These are phyloP conservation scores for Agrochola macilenta DNA, from an alignment of 2,888 invertebrate genomes.

Conservation along the genomic window DNA sequence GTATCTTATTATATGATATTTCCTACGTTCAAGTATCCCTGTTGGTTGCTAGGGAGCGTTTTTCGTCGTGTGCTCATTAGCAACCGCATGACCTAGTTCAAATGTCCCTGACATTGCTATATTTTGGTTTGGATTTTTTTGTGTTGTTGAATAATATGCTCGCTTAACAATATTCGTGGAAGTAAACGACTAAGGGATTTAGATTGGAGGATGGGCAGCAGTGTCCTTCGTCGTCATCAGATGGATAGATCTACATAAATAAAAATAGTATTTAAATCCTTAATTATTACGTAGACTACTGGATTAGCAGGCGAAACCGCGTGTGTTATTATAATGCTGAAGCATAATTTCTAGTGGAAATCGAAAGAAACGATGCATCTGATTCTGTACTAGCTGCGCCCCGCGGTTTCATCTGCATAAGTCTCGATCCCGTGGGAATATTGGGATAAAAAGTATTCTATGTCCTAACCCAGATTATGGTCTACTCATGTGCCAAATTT, in stretches of 20 bases:
- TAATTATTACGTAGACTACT: neutral
- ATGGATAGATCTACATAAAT: neutral
- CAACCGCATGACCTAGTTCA: constrained; percentile 45
- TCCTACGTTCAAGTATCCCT: constrained; percentile 11
- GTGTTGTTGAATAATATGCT: neutral
- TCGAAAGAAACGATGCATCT: neutral
- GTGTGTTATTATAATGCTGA: neutral
- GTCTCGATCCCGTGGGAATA: too few species aligned
- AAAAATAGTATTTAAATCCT: neutral
- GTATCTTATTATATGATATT: constrained; percentile 29
- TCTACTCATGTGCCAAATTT: too few species aligned
- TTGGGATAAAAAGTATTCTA: too few species aligned
- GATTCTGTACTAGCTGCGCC: too few species aligned
- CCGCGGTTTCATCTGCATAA: too few species aligned
- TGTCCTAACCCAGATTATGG: too few species aligned
- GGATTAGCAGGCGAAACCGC: neutral
- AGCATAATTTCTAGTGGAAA: neutral
- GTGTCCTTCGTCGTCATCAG: too few species aligned
- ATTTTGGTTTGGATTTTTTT: constrained; percentile 5
- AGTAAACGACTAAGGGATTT: neutral
- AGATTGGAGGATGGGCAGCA: neutral
- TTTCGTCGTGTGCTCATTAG: constrained; percentile 39
- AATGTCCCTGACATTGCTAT: constrained; percentile 36
- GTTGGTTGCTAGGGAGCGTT: constrained; percentile 39
- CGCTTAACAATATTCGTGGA: neutral